Conservation (phyloP, 2,888 invertebrate species). For the Eilema sororculum region DNA sequence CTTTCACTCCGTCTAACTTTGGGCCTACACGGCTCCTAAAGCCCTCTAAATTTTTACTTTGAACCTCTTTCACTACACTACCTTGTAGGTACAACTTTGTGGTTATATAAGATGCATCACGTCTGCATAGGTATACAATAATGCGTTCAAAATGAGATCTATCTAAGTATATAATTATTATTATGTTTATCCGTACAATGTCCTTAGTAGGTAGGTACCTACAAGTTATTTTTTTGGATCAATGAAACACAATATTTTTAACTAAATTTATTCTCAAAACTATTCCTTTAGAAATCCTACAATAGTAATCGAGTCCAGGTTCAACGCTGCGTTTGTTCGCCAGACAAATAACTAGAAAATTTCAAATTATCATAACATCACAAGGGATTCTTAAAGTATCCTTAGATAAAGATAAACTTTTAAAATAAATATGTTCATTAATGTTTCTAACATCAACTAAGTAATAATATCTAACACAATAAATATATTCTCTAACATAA, state of each 20-base stretch:
- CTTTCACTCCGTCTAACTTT: too few relatives aligned
- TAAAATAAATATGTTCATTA: constrained; percentile 39
- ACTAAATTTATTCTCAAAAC: constrained; percentile 80
- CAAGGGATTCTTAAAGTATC: constrained; percentile 47
- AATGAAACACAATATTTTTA: constrained; percentile 52
- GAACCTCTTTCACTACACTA: too few relatives aligned
- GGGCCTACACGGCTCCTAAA: too few relatives aligned
- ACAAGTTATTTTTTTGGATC: background rate
- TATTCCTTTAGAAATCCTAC: constrained; percentile 76
- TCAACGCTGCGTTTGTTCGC: constrained; percentile 71
- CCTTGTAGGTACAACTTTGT: too few relatives aligned
- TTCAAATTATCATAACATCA: constrained; percentile 45
- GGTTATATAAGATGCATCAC: too few relatives aligned
- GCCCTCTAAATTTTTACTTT: too few relatives aligned
- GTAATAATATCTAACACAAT: constrained; percentile 49
- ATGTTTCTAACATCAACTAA: constrained; percentile 45
- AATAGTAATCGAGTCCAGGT: constrained; percentile 70
- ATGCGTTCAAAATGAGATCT: too few relatives aligned
- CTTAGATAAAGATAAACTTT: constrained; percentile 27
- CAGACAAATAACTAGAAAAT: constrained; percentile 43
- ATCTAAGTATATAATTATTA: too few relatives aligned
- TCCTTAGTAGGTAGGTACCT: background rate
- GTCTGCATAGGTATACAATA: too few relatives aligned
- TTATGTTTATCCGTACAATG: background rate
- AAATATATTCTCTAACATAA: constrained; percentile 53